Evolutionary conservation across 2,888 invertebrate species (phyloP).

Genomic region (Platycheirus rosarum): DNA sequence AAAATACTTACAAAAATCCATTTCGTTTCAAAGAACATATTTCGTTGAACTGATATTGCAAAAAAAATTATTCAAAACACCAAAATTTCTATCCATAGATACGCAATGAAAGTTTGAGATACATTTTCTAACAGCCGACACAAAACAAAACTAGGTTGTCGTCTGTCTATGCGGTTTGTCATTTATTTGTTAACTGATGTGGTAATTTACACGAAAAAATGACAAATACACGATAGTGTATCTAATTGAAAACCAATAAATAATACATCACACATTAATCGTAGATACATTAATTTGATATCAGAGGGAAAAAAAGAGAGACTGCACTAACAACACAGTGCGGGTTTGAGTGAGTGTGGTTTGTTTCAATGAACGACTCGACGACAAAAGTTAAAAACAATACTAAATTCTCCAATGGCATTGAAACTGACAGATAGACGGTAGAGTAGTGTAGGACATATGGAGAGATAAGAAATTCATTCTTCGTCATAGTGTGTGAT

Average conservation of each 20-base stretch:
- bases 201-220: conserved; percentile 28
- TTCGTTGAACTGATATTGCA: conserved; percentile 4
- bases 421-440: background rate
- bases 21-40: conserved; percentile 80
- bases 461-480: conserved; percentile 3
- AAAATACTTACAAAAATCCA: conserved; percentile 81
- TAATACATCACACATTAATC: conserved; percentile 18
- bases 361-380: background rate
- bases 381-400: no score
- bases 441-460: background rate
- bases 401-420: no score
- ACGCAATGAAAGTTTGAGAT: conserved; percentile 8
- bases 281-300: background rate
- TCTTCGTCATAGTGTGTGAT: conserved; percentile 6
- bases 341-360: background rate
- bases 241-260: conserved; percentile 45
- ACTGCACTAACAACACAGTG: conserved; percentile 17
- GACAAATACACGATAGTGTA: background rate
- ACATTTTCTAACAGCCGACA: conserved; percentile 5
- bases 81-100: conserved; percentile 9
- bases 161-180: conserved; percentile 11
- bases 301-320: background rate
- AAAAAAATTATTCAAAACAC: conserved; percentile 14
- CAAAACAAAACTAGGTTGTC: background rate
- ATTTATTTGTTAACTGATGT: conserved; percentile 36